phyloP scores from a whole-genome alignment of 2,113 vertebrate genomes.

The Paedocypris sp. region DNA sequence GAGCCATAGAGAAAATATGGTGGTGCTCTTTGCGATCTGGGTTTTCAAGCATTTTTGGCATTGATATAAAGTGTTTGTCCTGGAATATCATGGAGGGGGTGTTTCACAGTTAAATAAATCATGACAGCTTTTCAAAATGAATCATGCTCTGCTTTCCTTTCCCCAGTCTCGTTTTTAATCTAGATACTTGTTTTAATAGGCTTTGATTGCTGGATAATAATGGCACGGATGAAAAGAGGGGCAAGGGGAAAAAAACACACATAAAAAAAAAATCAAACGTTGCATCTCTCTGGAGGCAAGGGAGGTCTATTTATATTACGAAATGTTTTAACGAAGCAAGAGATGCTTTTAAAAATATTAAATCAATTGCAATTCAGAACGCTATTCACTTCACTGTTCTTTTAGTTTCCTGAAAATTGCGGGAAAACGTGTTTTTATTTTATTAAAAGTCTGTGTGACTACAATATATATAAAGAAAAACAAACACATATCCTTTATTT shows the following conservation, averaged over 20 bases:
- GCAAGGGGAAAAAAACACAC: conserved; percentile 10
- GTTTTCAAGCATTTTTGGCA: background rate
- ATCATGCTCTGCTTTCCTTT: conserved; percentile 23
- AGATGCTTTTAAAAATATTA: conserved; percentile 57
- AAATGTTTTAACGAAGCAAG: conserved; percentile 53
- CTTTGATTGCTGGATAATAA: conserved; percentile 28
- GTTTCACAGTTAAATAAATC: conserved; percentile 38
- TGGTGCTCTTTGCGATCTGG: background rate
- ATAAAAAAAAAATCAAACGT: conserved; percentile 36
- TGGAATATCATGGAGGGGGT: conserved; percentile 5
- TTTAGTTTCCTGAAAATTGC: conserved; percentile 53
- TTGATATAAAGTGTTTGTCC: conserved; percentile 16
- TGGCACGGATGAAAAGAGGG: background rate
- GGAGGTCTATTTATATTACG: conserved; percentile 55
- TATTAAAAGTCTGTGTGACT: conserved; percentile 40
- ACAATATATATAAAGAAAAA: conserved; percentile 37
- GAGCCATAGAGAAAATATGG: background rate
- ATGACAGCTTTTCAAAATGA: conserved; percentile 33
- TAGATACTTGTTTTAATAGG: conserved; percentile 29
- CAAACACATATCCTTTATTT: too few species aligned
- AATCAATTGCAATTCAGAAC: conserved; percentile 68
- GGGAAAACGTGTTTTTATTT: conserved; percentile 51
- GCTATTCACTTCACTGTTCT: conserved; percentile 57
- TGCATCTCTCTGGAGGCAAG: conserved; percentile 37
- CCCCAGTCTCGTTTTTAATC: conserved; percentile 26